A percentile compares a stretch with the other conserved stretches of the same genome.
phyloP scores from a whole-genome alignment of 2,113 vertebrate genomes.

The Uria aalge region DNA sequence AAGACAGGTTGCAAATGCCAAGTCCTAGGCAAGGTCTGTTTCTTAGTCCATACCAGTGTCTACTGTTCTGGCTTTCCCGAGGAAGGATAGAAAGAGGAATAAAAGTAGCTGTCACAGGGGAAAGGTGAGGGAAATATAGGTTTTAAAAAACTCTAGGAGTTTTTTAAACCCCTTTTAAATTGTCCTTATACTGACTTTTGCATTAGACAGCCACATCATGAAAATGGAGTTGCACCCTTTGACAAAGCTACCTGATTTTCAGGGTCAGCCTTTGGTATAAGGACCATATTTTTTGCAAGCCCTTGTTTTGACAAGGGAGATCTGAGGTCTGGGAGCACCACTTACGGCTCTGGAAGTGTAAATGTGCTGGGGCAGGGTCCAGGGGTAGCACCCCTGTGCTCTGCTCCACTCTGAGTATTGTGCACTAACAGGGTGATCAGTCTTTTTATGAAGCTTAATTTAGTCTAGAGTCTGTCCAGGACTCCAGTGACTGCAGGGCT shows the following conservation, averaged over 20 bases:
- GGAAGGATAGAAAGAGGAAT: neutral
- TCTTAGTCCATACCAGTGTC: neutral
- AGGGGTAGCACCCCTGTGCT: neutral
- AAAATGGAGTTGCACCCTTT: neutral
- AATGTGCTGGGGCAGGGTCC: accelerated
- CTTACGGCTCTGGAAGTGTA: neutral
- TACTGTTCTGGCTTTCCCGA: neutral
- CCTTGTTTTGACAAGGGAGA: neutral
- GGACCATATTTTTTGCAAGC: neutral
- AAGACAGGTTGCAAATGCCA: neutral
- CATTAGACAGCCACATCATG: neutral
- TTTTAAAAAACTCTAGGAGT: neutral
- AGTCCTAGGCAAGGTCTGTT: neutral
- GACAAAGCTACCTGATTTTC: neutral
- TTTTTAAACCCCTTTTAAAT: neutral
- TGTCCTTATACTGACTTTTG: neutral
- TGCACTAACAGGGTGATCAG: neutral
- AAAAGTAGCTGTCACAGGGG: neutral
- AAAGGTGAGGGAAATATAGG: neutral
- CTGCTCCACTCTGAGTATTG: accelerated
- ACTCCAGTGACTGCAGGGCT: neutral
- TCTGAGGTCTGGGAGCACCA: neutral
- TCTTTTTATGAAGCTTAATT: neutral
- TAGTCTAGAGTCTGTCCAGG: neutral
- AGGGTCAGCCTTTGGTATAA: neutral